These are phyloP conservation scores for Myiotriccus ornatus DNA, from an alignment of 2,797 vertebrate genomes.

Conservation along the genomic window DNA sequence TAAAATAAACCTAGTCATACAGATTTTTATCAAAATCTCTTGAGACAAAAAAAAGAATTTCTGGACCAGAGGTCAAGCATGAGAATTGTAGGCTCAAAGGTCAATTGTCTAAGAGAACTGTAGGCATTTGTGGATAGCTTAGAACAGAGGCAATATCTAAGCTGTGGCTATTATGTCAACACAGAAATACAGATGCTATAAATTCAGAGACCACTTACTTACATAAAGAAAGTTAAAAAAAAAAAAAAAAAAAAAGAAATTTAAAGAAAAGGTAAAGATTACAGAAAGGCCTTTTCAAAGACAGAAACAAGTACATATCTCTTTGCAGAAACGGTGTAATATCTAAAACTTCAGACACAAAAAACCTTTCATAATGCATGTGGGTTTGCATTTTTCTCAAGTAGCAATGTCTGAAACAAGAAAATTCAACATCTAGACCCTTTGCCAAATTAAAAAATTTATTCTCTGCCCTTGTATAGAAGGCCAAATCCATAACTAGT, in stretches of 20 bases:
- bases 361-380: not conserved
- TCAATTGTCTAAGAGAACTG: not conserved
- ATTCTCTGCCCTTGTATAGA: not conserved
- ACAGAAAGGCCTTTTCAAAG: not conserved
- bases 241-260: too few relatives aligned
- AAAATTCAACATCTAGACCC: not conserved
- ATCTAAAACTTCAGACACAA: not conserved
- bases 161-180: not conserved
- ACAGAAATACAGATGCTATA: not conserved
- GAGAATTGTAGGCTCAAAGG: slow-evolving; percentile 1
- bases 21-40: slow-evolving; percentile 1
- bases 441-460: not conserved
- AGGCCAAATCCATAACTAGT: not conserved
- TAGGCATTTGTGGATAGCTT: not conserved
- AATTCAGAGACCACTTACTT: not conserved
- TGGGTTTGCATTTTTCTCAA: not conserved
- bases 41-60: not conserved
- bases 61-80: not conserved
- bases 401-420: not conserved
- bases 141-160: not conserved
- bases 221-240: not conserved
- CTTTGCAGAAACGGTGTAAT: not conserved
- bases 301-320: not conserved
- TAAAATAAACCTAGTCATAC: slow-evolving; percentile 10
- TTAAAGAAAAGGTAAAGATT: not conserved